Conservation (phyloP, 2,888 invertebrate species). For the Shargacucullia verbasci region DNA sequence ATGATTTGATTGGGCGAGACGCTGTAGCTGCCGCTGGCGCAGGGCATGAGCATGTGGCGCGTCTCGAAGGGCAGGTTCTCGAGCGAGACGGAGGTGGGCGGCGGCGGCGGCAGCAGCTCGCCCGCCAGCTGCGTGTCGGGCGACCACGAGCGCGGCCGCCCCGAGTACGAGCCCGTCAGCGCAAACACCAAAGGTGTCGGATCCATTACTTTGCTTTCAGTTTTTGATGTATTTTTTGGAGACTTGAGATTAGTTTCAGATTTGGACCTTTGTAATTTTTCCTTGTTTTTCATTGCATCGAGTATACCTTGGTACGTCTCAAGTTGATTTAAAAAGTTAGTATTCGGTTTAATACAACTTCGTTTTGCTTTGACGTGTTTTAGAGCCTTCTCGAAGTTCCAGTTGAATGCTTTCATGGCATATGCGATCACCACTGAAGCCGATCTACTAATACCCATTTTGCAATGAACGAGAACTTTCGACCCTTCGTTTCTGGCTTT, state of each 20-base stretch:
- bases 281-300: conserved; percentile 98
- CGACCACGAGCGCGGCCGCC: conserved; percentile 93
- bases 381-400: conserved; percentile 96
- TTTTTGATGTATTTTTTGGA: conserved; percentile 89
- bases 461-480: conserved; percentile 99
- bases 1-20: conserved; percentile 97
- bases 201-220: conserved; percentile 89
- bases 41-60: conserved; percentile 95
- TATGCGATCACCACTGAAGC: conserved; percentile 99
- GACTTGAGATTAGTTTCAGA: conserved; percentile 97
- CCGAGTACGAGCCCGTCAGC: conserved; percentile 79
- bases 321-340: conserved; percentile 97
- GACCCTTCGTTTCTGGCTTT: conserved; percentile 96
- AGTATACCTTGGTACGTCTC: conserved; percentile 98
- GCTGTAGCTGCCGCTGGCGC: conserved; percentile 96
- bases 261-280: conserved; percentile 97
- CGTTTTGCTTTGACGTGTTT: conserved; percentile 97
- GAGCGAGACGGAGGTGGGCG: conserved; percentile 91
- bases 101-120: conserved; percentile 89
- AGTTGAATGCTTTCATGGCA: conserved; percentile 99
- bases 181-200: conserved; percentile 90
- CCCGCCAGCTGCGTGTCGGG: conserved; percentile 91
- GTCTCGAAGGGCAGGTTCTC: conserved; percentile 91
- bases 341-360: conserved; percentile 98
- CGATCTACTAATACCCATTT: conserved; percentile 99